Evolutionary conservation across 2,888 invertebrate species (phyloP), one percentile per base, ranked within the genome.

Genomic region (Caenorhabditis becei): DNA sequence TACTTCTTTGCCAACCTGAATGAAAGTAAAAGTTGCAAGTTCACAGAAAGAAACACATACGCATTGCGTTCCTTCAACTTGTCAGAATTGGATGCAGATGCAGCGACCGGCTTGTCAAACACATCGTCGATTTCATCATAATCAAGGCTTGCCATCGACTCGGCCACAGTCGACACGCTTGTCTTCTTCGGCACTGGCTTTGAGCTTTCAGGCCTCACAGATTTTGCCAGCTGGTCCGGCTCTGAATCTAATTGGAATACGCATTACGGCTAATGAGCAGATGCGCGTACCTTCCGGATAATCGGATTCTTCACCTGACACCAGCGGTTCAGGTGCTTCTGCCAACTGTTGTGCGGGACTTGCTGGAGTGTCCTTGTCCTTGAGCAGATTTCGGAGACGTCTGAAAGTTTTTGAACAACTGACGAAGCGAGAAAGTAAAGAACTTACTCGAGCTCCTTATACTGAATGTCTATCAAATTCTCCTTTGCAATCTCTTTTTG

Each of bases 1-100:
- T 84, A 82, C 7, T 70, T 66, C 51, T 84, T 83, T 7, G 83
- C 84, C 37, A 84, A 28, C 41, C 84, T 84, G 28, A 72, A 75
- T 18, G 7, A 10, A 35, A 5, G 7, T 35, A n/a, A n/a, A n/a
- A n/a, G n/a, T n/a, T n/a, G n/a, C 35, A 8, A 35, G 5, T 35
- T 8, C 35, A 35, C 10, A 5, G 7, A 10, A 35, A 35, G 5
- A 35, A 35, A 8, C 35, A 58, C 47, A 28, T 59, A 54, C 70
- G 16, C 63, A 41, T 80, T 70, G 37, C 61, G 53, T 20, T 75
- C 47, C 28, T 32, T 72, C 0, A 18, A n/a, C 37, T 74, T 70
- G 0, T 20, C 49, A 2, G n/a, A 10, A 44, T 53, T 37, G 20
- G 51, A 51, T 10, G 18, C 41, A 24, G 51, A 51, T 10, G 18